Evolutionary conservation across 1,140 invertebrate genomes (phyloP).

Genomic region (Pseudomyrmex concolor): DNA sequence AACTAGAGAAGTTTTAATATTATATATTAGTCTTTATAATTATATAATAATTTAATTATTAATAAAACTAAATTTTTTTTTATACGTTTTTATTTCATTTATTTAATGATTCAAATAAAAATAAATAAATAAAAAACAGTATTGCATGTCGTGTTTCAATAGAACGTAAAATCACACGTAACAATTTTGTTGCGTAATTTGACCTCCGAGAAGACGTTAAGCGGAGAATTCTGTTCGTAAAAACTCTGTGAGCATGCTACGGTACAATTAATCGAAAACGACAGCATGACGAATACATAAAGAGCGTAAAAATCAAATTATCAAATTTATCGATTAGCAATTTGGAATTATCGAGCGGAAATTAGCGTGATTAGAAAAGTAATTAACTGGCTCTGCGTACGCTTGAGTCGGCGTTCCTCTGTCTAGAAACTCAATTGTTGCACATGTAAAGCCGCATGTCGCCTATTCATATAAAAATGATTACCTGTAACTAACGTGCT

Average conservation of each 20-base stretch:
- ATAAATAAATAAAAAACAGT: background rate
- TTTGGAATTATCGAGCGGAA: conserved; percentile 2
- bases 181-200: conserved; percentile 32
- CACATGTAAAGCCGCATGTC: background rate
- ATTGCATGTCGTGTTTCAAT: background rate
- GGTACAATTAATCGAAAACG: background rate
- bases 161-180: background rate
- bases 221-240: background rate
- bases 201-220: background rate
- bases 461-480: background rate
- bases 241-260: background rate
- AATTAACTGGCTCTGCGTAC: conserved; percentile 4
- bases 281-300: background rate
- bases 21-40: no score
- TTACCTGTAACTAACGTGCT: conserved; percentile 7
- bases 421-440: background rate
- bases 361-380: background rate
- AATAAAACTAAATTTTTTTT: no score
- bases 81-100: no score
- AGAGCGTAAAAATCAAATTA: background rate
- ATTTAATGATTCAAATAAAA: background rate
- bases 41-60: no score
- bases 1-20: no score
- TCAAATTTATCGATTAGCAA: background rate
- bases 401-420: background rate